Percentiles rank a stretch among this genome's conserved stretches.
These are phyloP conservation scores for Pseudochaenichthys georgianus DNA, from an alignment of 2,797 vertebrate genomes.

Conservation along the genomic window DNA sequence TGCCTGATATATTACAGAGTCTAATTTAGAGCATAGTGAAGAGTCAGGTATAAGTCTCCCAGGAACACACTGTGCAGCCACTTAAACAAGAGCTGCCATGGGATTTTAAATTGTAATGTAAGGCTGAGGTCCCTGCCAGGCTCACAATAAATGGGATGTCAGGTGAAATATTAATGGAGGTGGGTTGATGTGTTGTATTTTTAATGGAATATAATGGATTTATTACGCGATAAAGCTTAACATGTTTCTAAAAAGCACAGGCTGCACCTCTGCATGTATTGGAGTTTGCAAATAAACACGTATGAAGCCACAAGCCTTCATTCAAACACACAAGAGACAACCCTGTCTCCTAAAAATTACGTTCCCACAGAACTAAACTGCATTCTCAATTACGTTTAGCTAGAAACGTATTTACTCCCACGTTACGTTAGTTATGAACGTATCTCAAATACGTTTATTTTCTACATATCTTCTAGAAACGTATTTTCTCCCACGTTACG, in stretches of 20 bases:
- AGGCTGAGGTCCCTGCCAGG: constrained; percentile 41
- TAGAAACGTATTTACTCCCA: no score
- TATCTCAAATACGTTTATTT: no score
- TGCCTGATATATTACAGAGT: constrained; percentile 54
- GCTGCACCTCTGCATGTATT: neutral
- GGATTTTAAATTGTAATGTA: constrained; percentile 56
- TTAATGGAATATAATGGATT: constrained; percentile 73
- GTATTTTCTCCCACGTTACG: no score
- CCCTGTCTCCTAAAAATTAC: no score
- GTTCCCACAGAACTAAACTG: no score
- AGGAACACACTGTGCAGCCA: constrained; percentile 39
- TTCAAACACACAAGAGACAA: neutral
- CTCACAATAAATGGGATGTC: constrained; percentile 70
- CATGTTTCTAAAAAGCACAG: constrained; percentile 19
- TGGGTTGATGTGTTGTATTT: constrained; percentile 66
- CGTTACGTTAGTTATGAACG: no score
- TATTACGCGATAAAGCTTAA: constrained; percentile 54
- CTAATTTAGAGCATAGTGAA: constrained; percentile 34
- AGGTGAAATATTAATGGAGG: constrained; percentile 78
- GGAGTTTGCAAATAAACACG: constrained; percentile 12
- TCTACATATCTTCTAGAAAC: no score
- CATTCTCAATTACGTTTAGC: no score
- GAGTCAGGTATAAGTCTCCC: constrained; percentile 39
- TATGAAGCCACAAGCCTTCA: neutral
- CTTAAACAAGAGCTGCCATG: constrained; percentile 45